phyloP scores from a whole-genome alignment of 2,113 vertebrate species.

The Stercorarius parasiticus region DNA sequence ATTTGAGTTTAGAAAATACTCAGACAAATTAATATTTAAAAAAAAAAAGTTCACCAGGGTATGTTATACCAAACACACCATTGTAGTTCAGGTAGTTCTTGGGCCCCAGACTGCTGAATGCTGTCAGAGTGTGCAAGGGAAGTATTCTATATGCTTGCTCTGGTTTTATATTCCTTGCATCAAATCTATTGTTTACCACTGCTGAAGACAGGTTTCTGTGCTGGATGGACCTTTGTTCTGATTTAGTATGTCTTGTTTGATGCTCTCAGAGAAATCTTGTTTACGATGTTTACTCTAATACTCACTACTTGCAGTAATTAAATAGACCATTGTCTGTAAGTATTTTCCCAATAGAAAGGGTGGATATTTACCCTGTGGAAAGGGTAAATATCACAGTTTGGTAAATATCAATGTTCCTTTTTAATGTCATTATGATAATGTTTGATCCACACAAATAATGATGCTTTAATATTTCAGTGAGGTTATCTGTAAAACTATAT shows the following conservation, averaged over 20 bases:
- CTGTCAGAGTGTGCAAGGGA: neutral
- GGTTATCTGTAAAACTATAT: neutral
- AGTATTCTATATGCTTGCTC: neutral
- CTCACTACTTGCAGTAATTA: neutral
- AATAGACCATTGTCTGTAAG: neutral
- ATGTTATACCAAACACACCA: neutral
- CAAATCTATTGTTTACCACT: neutral
- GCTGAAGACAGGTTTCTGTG: neutral
- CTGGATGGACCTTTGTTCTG: neutral
- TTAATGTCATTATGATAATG: neutral
- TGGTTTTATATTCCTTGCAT: neutral
- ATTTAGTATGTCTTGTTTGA: neutral
- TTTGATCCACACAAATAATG: neutral
- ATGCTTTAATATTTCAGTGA: neutral
- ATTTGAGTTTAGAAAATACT: neutral
- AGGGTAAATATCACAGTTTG: neutral
- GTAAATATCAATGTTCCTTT: neutral
- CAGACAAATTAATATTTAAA: neutral
- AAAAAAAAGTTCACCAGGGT: neutral
- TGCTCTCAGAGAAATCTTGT: neutral
- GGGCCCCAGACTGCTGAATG: neutral
- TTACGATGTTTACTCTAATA: neutral
- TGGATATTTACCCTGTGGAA: neutral
- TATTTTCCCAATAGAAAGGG: neutral
- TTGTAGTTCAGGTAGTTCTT: neutral